A percentile compares a stretch with the other conserved stretches of the same genome.
Evolutionary conservation across 2,888 invertebrate species (phyloP).

Genomic region (Drosophila fungiperda): DNA sequence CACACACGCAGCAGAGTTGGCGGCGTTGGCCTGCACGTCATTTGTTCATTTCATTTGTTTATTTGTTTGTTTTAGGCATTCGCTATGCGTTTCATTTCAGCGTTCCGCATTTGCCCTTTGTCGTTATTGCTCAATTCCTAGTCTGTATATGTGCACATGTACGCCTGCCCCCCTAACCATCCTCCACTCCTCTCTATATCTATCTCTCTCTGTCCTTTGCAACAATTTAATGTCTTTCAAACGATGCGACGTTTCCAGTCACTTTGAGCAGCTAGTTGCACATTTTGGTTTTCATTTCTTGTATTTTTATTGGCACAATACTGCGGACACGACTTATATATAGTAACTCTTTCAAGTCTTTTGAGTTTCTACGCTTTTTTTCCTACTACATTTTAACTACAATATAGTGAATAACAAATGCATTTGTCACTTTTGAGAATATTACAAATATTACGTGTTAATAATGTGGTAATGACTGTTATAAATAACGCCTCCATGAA

Average conservation of each 20-base stretch:
- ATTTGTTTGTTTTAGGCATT: constrained; percentile 45
- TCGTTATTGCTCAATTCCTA: constrained; percentile 19
- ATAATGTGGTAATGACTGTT: neutral
- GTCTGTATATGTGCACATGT: neutral
- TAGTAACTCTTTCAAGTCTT: constrained; percentile 1
- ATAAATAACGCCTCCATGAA: neutral
- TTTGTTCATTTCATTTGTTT: constrained; percentile 48
- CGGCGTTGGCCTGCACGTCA: constrained; percentile 19
- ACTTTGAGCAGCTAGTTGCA: constrained; percentile 37
- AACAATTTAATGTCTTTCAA: constrained; percentile 18
- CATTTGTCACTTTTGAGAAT: neutral
- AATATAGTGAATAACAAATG: neutral
- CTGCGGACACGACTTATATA: constrained; percentile 19
- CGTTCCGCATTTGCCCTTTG: constrained; percentile 32
- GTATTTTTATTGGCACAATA: constrained; percentile 55
- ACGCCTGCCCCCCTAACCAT: neutral
- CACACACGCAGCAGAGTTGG: constrained; percentile 2
- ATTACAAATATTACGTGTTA: neutral
- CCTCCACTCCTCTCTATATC: neutral
- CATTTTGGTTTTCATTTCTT: constrained; percentile 34
- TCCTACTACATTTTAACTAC: neutral
- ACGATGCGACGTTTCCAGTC: constrained; percentile 26
- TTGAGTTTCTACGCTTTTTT: constrained; percentile 1
- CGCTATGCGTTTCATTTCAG: constrained; percentile 44
- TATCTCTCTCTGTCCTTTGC: neutral